Percentiles rank a stretch among this genome's conserved stretches.
phyloP scores from a whole-genome alignment of 2,888 invertebrate genomes.

The Heteromurus nitidus region DNA sequence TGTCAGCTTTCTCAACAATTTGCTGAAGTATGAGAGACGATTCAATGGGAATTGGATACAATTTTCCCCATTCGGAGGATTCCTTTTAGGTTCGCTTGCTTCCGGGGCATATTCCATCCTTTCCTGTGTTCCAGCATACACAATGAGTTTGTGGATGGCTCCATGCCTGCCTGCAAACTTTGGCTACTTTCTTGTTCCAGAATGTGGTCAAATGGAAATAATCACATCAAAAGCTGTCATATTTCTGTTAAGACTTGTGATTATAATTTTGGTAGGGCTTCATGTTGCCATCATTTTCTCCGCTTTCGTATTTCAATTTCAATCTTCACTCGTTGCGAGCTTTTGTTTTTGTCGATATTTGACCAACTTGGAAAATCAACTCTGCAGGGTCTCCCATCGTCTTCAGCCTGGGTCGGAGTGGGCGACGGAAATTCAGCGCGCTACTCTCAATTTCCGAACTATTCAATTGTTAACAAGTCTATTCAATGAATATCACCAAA shows the following conservation, averaged over 20 bases:
- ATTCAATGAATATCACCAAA: background rate
- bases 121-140: background rate
- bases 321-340: background rate
- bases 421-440: background rate
- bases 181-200: background rate
- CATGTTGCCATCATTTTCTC: background rate
- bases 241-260: background rate
- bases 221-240: background rate
- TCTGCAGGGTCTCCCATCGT: too few relatives aligned
- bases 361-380: background rate
- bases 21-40: background rate
- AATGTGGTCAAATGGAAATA: background rate
- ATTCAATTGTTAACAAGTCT: background rate
- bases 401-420: too few relatives aligned
- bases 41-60: background rate
- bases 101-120: background rate
- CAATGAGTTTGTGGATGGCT: background rate
- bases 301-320: background rate
- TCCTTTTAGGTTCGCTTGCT: background rate
- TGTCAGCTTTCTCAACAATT: background rate
- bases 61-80: too few relatives aligned
- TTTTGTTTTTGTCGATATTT: background rate
- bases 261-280: background rate
- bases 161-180: background rate
- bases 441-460: background rate